Base-by-base conservation (phyloP, 2,888 invertebrate species). In the Spialia ferax region DNA sequence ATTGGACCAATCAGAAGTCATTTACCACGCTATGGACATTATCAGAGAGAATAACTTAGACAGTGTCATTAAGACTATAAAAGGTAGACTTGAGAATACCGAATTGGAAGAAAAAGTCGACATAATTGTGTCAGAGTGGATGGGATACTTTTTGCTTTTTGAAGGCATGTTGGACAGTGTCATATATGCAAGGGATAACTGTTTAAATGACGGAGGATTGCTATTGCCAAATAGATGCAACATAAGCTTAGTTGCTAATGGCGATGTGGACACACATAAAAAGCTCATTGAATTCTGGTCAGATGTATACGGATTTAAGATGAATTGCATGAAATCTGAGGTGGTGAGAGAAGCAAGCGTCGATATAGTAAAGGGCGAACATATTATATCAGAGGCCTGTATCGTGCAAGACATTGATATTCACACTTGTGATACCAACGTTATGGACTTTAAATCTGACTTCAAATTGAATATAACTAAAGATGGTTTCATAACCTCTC, bases 111-210 rank as follows among this genome's bases (percentile, higher is more conserved):
- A 96, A 65, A 96, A 97, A 87, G 97, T 97, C 42, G 99, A 99
- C 85, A 95, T 99, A 5, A 98, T 99, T 74, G 96, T 99, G 2
- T 99, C 99, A 0, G 99, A 99, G 87, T 99, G 99, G 99, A 99
- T 99, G 99, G 99, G 99, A 0, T 99, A 99, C 86, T 99, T 99
- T 85, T 93, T 99, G 48, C 89, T 99, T 1, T 99, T 98, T 86
- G 99, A 99, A 93, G 99, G 98, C 54, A 99, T 99, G 99, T 85
- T 99, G 69, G 99, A 99, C 82, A 98, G 98, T 82, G 96, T 99
- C 11, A 96, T 99, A 72, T 97, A 97, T 86, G 98, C 98, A 0
- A 95, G 98, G 78, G 96, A 99, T 77, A 95, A 96, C 75, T 97
- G 96, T 85, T 94, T 99, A 7, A 95, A 95, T 63, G 94, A 95